A percentile compares a stretch with the other conserved stretches of the same genome.
phyloP scores from a whole-genome alignment of 2,113 vertebrate genomes.

The Amblyopsis rosae region DNA sequence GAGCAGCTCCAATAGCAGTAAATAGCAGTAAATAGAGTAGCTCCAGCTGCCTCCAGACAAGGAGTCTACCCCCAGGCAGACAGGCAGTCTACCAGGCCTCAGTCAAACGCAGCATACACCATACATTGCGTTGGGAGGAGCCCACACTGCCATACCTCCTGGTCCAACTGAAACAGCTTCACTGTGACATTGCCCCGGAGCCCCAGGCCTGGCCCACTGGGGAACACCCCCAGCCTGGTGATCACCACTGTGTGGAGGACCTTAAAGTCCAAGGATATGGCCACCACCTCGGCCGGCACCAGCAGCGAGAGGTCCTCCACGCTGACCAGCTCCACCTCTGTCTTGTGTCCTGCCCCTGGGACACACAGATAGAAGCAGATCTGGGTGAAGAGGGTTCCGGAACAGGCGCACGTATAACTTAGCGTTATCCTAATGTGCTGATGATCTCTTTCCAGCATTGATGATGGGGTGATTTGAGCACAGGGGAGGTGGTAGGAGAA shows the following conservation, averaged over 20 bases:
- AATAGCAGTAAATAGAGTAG: constrained; percentile 1
- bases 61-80: neutral
- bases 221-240: constrained; percentile 90
- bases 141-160: constrained; percentile 81
- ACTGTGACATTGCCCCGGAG: constrained; percentile 91
- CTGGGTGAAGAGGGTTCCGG: neutral
- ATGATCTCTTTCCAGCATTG: constrained; percentile 14
- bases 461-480: constrained; percentile 1
- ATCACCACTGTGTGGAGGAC: constrained; percentile 94
- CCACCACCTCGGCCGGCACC: constrained; percentile 78
- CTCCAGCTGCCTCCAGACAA: constrained; percentile 39
- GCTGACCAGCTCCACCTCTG: constrained; percentile 85
- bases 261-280: constrained; percentile 90
- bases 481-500: constrained; percentile 7
- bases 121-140: neutral
- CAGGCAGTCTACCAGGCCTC: neutral
- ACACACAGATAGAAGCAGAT: constrained; percentile 4
- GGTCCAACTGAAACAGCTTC: constrained; percentile 90
- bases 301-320: constrained; percentile 76
- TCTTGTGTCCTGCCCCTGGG: constrained; percentile 67
- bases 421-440: constrained; percentile 35
- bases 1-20: no score
- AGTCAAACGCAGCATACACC: constrained; percentile 3
- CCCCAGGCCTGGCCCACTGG: constrained; percentile 70
- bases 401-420: constrained; percentile 12